Conservation (phyloP, 2,888 invertebrate species). For the Leucophenga maculata region DNA sequence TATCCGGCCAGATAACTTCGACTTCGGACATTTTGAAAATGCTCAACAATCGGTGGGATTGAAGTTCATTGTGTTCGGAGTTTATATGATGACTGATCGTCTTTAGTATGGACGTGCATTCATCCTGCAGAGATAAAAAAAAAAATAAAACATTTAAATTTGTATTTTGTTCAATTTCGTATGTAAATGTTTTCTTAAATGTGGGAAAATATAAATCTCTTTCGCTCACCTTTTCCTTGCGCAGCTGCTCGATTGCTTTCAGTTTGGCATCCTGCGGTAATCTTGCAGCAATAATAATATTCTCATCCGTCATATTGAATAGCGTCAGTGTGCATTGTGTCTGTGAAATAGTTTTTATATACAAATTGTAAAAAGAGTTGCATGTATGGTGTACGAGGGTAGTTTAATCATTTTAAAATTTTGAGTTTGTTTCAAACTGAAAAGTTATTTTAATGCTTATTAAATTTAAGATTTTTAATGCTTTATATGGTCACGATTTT, state of each 20-base stretch:
- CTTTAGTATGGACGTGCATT: conserved; percentile 86
- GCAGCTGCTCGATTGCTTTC: conserved; percentile 79
- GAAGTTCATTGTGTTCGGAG: conserved; percentile 86
- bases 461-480: too few relatives aligned
- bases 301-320: conserved; percentile 89
- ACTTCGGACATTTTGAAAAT: conserved; percentile 95
- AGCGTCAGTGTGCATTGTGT: conserved; percentile 87
- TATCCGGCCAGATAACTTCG: conserved; percentile 84
- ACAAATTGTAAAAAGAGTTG: background rate
- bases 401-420: too few relatives aligned
- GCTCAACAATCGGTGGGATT: conserved; percentile 88
- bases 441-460: too few relatives aligned
- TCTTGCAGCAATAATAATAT: conserved; percentile 88
- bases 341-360: conserved; percentile 74
- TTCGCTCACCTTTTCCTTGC: conserved; percentile 80
- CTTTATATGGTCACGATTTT: too few relatives aligned
- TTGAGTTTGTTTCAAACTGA: too few relatives aligned
- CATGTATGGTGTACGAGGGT: background rate
- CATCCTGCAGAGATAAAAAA: conserved; percentile 76
- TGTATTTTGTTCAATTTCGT: too few relatives aligned
- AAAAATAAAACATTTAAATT: too few relatives aligned
- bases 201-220: too few relatives aligned
- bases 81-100: conserved; percentile 88
- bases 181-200: too few relatives aligned
- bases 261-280: conserved; percentile 78